Base-by-base conservation (phyloP, 2,797 vertebrate genomes). In the Myotis daubentonii region DNA sequence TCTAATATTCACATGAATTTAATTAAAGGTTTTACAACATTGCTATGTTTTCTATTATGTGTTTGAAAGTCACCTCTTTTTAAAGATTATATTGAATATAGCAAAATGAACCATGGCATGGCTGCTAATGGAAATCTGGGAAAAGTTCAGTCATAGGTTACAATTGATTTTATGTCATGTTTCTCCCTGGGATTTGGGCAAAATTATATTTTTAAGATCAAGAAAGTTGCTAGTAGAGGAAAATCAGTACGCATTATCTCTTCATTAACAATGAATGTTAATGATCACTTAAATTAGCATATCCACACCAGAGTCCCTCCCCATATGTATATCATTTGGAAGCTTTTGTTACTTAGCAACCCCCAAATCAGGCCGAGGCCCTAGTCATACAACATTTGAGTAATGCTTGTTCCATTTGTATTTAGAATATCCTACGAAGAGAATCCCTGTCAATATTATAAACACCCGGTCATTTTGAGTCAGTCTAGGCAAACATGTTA, bases 1-100 rank as follows among this genome's bases (percentile, higher is more conserved):
- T 93, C 76, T 84, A 38, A 87, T 97, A 95, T 92, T 93, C 80
- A 96, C 85, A 66, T 44, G 57, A 89, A 96, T 95, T 94, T 95
- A 96, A 97, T 96, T 89, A 95, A 96, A 79, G 70, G 33, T 65
- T 96, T 85, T 96, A 92, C 57, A 79, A 72, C 17, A 23, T 62
- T 97, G 93, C 41, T 91, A 89, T 95, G 84, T 92, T 95, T 96
- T 74, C 92, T 87, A 49, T 89, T 72, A 80, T 82, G 49, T 30
- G 2, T 95, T 95, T 93, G 22, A n/a, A 94, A 95, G 15, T 75
- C 57, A 92, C 57, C 44, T 93, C 38, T 68, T 78, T 78, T 74
- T 33, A 96, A 82, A 60, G 17, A 93, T 95, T 96, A 91, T 96
- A 55, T 94, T 82, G 96, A 62, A 90, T 51, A 25, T 65, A 68